Conservation (phyloP, 1,140 invertebrate genomes). For the Procambarus clarkii region DNA sequence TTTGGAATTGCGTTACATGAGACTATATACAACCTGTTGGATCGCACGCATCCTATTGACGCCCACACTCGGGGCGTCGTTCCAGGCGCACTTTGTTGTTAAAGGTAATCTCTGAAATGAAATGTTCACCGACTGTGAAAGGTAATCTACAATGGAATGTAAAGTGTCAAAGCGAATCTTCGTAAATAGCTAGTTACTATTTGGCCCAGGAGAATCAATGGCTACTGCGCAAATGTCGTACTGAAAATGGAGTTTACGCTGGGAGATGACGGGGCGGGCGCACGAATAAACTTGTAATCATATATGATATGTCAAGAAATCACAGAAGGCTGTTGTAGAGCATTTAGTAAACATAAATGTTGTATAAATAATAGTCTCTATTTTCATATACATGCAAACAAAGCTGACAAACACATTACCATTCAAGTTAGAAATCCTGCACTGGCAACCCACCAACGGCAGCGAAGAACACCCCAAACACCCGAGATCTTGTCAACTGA, state of each 20-base stretch:
- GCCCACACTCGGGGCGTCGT: too few relatives aligned
- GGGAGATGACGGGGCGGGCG: not conserved
- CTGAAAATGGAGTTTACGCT: not conserved
- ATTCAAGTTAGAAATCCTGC: not conserved
- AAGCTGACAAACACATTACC: too few relatives aligned
- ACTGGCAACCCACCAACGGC: not conserved
- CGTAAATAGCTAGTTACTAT: not conserved
- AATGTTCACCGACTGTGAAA: too few relatives aligned
- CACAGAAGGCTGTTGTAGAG: too few relatives aligned
- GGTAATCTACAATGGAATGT: not conserved
- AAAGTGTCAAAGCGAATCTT: not conserved
- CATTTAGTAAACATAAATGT: too few relatives aligned
- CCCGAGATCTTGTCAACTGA: not conserved
- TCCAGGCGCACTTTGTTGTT: too few relatives aligned
- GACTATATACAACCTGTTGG: too few relatives aligned
- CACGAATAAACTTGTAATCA: not conserved
- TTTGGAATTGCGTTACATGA: too few relatives aligned
- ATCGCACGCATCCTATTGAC: too few relatives aligned
- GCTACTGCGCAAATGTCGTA: constrained; percentile 5
- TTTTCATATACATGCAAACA: too few relatives aligned
- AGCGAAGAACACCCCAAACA: not conserved
- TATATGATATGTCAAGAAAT: not conserved
- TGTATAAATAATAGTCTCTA: too few relatives aligned
- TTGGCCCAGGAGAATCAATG: constrained; percentile 2
- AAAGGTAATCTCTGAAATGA: too few relatives aligned